Percentiles rank a stretch among this genome's conserved stretches.
phyloP scores from a whole-genome alignment of 1,140 invertebrate species.

The Bombyx mori region DNA sequence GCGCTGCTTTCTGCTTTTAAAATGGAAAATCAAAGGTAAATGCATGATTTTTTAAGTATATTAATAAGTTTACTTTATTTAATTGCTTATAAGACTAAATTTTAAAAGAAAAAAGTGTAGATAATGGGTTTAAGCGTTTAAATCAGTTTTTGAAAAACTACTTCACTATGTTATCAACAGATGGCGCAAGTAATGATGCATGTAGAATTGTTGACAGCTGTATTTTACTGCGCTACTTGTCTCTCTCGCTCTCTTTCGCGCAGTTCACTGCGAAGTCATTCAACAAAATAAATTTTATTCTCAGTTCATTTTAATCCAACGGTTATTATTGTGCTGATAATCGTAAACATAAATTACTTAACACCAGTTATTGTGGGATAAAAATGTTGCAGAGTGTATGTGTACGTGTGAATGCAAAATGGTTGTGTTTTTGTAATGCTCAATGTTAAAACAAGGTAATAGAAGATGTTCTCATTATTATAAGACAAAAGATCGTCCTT shows the following conservation, averaged over 20 bases:
- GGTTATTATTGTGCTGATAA: neutral
- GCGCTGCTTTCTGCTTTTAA: neutral
- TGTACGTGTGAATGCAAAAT: conserved; percentile 7
- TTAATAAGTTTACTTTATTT: too few species aligned
- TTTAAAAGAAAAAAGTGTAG: too few species aligned
- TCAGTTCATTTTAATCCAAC: neutral
- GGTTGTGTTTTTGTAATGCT: conserved; percentile 20
- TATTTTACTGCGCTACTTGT: too few species aligned
- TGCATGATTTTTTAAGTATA: too few species aligned
- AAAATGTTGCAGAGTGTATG: neutral
- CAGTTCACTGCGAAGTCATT: neutral
- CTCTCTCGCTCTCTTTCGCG: too few species aligned
- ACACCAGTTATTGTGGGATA: neutral
- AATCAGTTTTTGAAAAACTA: too few species aligned
- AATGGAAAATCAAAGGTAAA: too few species aligned
- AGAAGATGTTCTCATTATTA: conserved; percentile 36
- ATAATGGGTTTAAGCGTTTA: too few species aligned
- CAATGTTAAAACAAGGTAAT: conserved; percentile 48
- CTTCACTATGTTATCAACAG: too few species aligned
- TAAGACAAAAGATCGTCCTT: conserved; percentile 66
- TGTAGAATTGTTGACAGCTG: too few species aligned
- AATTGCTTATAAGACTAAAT: too few species aligned
- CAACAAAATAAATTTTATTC: neutral
- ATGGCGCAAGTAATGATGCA: too few species aligned
- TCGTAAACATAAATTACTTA: neutral